Evolutionary conservation across 2,888 invertebrate species (phyloP).

Genomic region (Odontocolon sp.): DNA sequence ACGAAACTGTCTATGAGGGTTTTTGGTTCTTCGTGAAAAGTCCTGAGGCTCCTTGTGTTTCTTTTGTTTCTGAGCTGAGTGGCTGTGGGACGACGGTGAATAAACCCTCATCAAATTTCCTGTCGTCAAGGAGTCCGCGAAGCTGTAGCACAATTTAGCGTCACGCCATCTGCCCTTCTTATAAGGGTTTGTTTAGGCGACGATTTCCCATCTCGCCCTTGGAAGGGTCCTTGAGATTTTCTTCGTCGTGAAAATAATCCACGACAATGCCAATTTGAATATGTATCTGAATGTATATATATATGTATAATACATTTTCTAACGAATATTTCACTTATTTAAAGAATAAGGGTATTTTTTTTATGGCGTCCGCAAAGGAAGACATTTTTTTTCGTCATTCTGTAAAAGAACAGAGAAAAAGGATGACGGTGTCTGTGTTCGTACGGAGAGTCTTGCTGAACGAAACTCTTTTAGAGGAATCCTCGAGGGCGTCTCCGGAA

Average conservation of each 20-base stretch:
- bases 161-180: slow-evolving; percentile 4
- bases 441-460: slow-evolving; percentile 7
- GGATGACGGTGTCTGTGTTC: background rate
- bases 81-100: background rate
- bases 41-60: slow-evolving; percentile 32
- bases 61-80: slow-evolving; percentile 57
- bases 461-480: slow-evolving; percentile 15
- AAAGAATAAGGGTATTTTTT: background rate
- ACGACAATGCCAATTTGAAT: background rate
- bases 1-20: background rate
- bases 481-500: background rate
- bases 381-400: background rate
- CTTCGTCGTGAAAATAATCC: background rate
- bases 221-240: background rate
- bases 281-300: background rate
- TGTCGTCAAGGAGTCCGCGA: slow-evolving; percentile 59
- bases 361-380: background rate
- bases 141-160: slow-evolving; percentile 42
- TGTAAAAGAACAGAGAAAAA: background rate
- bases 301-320: background rate
- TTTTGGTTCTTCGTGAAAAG: slow-evolving; percentile 36
- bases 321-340: background rate
- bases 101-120: slow-evolving; percentile 69
- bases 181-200: slow-evolving; percentile 56
- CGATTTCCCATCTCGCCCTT: slow-evolving; percentile 30